phyloP scores from a whole-genome alignment of 1,140 invertebrate genomes.

The Idris sp. region DNA sequence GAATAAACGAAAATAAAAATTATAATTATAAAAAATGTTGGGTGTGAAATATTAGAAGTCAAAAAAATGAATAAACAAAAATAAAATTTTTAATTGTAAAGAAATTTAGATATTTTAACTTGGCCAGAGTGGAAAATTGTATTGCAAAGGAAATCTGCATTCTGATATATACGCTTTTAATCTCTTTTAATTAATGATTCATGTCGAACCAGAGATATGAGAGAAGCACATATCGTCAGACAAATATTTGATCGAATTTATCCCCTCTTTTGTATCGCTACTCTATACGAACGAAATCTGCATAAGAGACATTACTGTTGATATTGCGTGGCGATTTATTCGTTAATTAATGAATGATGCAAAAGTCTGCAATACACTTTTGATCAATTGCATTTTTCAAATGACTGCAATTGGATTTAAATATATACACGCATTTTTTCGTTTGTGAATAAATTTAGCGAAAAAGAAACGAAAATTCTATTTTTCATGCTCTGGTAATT shows the following conservation, averaged over 20 bases:
- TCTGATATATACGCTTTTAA: constrained; percentile 69
- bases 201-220: constrained; percentile 22
- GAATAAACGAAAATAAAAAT: no score
- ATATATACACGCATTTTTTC: no score
- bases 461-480: no score
- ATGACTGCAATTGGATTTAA: background rate
- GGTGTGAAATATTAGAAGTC: no score
- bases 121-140: no score
- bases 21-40: no score
- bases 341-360: constrained; percentile 49
- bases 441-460: no score
- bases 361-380: constrained; percentile 25
- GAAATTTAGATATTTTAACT: no score
- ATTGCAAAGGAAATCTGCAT: no score
- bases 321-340: constrained; percentile 29
- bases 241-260: constrained; percentile 67
- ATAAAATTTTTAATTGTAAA: no score
- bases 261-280: constrained; percentile 39
- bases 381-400: constrained; percentile 28
- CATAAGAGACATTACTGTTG: constrained; percentile 29
- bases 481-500: no score
- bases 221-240: constrained; percentile 35
- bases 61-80: no score
- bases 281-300: constrained; percentile 45
- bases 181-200: constrained; percentile 71